Evolutionary conservation across 2,888 invertebrate genomes (phyloP), one percentile per base, ranked within the genome.

Genomic region (Neelides folsomi): DNA sequence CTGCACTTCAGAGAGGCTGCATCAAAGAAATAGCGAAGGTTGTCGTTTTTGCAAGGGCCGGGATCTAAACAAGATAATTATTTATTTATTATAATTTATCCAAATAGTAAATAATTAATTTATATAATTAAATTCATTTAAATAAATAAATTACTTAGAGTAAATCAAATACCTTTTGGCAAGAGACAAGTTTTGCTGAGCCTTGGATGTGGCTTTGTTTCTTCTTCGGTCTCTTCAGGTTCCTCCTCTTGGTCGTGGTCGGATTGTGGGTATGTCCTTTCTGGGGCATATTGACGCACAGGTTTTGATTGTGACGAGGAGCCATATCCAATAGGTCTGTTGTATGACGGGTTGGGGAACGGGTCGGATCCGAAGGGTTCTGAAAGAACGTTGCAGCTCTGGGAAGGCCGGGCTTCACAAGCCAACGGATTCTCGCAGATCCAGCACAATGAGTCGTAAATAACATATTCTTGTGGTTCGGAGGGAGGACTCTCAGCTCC

Each of bases 381-480:
- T 38, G 55, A 59, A 9, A 64, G 54, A 2, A 64, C 64, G 45
- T 64, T 64, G 27, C 64, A 64, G 37, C 61, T 64, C 37, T 61
- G 61, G 1, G 64, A 59, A 4, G 62, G 62, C 37, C 59, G 54
- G 1, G 64, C 54, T 13, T 57, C 55, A 46, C 64, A 64, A 1
- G 55, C 16, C 16, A 64, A 43, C 1, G 64, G 59, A 13, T 49
- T 20, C 3, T 52, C 56, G 49, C 64, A 64, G 35, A 43, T 53
- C 64, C 64, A 64, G 39, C 64, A 62, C 7, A 64, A 49, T 1
- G 62, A 62, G 39, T 64, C 64, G 42, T 43, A 64, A 34, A 63
- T 61, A 4, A 57, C 56, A 46, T 58, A 64, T 45, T 64, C 64
- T 12, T 57, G 34, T 1, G 64, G 55, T 10, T 58, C 57, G 43